Evolutionary conservation across 2,888 invertebrate species (phyloP).

Genomic region (Neria commutata): DNA sequence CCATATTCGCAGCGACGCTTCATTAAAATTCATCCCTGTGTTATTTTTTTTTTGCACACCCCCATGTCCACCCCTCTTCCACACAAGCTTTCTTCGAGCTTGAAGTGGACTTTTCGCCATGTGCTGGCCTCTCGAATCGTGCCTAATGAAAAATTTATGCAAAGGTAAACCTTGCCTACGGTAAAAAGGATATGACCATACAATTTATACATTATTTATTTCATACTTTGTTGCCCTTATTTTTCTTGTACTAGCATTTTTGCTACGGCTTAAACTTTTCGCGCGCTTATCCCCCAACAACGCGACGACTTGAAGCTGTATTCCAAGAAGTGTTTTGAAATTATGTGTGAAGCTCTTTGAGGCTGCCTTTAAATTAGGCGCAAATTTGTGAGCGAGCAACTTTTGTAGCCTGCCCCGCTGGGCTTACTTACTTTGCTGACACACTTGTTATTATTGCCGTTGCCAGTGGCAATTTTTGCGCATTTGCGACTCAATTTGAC

Average conservation of each 20-base stretch:
- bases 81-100: too few species aligned
- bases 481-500: neutral
- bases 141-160: slow-evolving; percentile 1
- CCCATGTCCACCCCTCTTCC: too few species aligned
- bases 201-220: neutral
- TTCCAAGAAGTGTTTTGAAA: neutral
- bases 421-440: too few species aligned
- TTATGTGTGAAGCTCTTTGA: neutral
- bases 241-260: too few species aligned
- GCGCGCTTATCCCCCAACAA: neutral
- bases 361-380: neutral
- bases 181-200: neutral
- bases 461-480: neutral
- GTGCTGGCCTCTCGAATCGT: neutral
- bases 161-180: neutral
- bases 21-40: slow-evolving; percentile 3
- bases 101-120: too few species aligned
- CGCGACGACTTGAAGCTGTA: neutral
- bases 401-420: too few species aligned
- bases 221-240: neutral
- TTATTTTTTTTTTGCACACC: neutral
- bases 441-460: neutral
- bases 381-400: too few species aligned
- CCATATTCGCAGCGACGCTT: neutral
- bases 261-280: neutral